These are phyloP conservation scores for Spondyliosoma cantharus DNA, from an alignment of 2,797 vertebrate species.

Conservation along the genomic window DNA sequence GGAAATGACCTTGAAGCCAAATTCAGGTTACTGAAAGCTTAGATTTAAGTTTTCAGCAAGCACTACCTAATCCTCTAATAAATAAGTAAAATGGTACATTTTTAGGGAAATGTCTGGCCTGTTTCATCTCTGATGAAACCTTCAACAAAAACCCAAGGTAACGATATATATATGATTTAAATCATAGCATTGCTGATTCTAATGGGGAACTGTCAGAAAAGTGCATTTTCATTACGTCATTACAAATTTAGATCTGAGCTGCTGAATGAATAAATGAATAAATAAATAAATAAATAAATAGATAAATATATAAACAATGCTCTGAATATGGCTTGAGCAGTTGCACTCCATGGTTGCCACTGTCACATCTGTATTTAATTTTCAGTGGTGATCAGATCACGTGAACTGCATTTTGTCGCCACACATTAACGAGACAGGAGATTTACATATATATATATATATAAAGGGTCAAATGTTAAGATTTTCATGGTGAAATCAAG, in stretches of 20 bases:
- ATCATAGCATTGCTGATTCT: neutral
- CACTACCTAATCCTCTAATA: constrained; percentile 13
- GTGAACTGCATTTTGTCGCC: neutral
- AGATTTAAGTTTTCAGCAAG: constrained; percentile 23
- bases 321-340: neutral
- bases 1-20: constrained; percentile 61
- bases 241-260: too few species aligned
- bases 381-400: constrained; percentile 21
- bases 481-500: constrained; percentile 26
- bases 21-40: constrained; percentile 52
- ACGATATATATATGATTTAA: neutral
- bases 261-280: too few species aligned
- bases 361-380: neutral
- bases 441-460: constrained; percentile 3
- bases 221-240: neutral
- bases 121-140: neutral
- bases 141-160: neutral
- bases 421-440: constrained; percentile 5
- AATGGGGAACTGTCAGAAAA: neutral
- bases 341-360: neutral
- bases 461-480: constrained; percentile 18
- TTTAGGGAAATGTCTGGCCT: constrained; percentile 1
- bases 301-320: too few species aligned
- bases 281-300: too few species aligned
- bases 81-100: constrained; percentile 18